phyloP scores from a whole-genome alignment of 2,113 vertebrate genomes.

The Otocyon megalotis region DNA sequence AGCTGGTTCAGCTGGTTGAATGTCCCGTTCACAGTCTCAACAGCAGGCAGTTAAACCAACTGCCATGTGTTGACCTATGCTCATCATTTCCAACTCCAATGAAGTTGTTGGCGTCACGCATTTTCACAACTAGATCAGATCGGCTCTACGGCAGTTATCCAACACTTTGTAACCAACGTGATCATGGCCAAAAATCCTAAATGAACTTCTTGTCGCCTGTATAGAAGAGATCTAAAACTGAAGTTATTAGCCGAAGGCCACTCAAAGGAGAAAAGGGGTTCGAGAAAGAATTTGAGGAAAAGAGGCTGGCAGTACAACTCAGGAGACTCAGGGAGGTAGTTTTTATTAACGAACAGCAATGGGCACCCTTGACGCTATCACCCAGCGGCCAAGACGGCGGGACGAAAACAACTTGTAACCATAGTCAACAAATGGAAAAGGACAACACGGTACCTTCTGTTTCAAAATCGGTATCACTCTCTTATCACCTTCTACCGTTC shows the following conservation, averaged over 20 bases:
- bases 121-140: conserved; percentile 9
- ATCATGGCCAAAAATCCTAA: neutral
- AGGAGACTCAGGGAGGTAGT: neutral
- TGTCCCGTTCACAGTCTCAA: neutral
- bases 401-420: neutral
- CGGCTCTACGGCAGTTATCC: neutral
- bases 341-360: conserved; percentile 7
- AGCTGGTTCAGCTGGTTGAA: neutral
- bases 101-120: conserved; percentile 2
- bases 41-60: neutral
- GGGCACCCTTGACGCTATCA: neutral
- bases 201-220: neutral
- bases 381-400: neutral
- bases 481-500: neutral
- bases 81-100: conserved; percentile 20
- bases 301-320: neutral
- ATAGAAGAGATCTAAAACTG: neutral
- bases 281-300: conserved; percentile 47
- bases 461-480: neutral
- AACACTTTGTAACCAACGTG: neutral
- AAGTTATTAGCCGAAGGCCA: neutral
- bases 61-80: neutral
- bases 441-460: neutral
- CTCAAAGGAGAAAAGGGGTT: neutral
- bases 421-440: neutral